Evolutionary conservation across 2,888 invertebrate genomes (phyloP).

Genomic region (Odiellus spinosus): DNA sequence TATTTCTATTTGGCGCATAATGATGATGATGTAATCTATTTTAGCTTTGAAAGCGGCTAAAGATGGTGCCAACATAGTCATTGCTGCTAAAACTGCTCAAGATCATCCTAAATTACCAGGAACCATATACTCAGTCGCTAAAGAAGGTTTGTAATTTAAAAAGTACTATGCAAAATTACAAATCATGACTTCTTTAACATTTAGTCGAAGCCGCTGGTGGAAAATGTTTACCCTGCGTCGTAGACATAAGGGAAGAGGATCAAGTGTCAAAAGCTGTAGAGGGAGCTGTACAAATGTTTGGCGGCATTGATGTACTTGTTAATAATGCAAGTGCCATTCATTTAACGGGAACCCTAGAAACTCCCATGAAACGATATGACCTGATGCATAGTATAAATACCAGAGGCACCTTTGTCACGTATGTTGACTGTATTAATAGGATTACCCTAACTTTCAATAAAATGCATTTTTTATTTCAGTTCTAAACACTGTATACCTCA

Average conservation of each 20-base stretch:
- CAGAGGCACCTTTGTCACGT: slow-evolving; percentile 87
- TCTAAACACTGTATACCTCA: slow-evolving; percentile 79
- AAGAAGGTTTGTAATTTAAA: slow-evolving; percentile 51
- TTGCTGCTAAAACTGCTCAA: slow-evolving; percentile 80
- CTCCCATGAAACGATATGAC: slow-evolving; percentile 91
- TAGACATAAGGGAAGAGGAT: slow-evolving; percentile 69
- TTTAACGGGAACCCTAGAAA: slow-evolving; percentile 48
- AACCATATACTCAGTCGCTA: slow-evolving; percentile 75
- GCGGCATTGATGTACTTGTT: slow-evolving; percentile 83
- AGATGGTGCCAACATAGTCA: slow-evolving; percentile 79
- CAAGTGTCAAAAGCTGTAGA: slow-evolving; percentile 55
- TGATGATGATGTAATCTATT: too few species aligned
- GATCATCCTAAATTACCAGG: slow-evolving; percentile 81
- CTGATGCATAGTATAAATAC: slow-evolving; percentile 90
- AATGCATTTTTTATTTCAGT: slow-evolving; percentile 38
- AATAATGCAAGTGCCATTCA: slow-evolving; percentile 93
- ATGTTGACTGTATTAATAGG: slow-evolving; percentile 28
- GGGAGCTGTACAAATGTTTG: slow-evolving; percentile 64
- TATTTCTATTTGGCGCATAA: too few species aligned
- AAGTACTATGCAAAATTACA: not conserved
- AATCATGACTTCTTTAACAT: slow-evolving; percentile 22
- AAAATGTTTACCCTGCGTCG: slow-evolving; percentile 65
- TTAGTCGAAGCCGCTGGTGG: slow-evolving; percentile 73
- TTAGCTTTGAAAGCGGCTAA: slow-evolving; percentile 75
- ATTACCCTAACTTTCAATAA: not conserved